Evolutionary conservation across 2,888 invertebrate species (phyloP), one percentile per base, ranked within the genome.

Genomic region (Dasysyrphus albostriatus): DNA sequence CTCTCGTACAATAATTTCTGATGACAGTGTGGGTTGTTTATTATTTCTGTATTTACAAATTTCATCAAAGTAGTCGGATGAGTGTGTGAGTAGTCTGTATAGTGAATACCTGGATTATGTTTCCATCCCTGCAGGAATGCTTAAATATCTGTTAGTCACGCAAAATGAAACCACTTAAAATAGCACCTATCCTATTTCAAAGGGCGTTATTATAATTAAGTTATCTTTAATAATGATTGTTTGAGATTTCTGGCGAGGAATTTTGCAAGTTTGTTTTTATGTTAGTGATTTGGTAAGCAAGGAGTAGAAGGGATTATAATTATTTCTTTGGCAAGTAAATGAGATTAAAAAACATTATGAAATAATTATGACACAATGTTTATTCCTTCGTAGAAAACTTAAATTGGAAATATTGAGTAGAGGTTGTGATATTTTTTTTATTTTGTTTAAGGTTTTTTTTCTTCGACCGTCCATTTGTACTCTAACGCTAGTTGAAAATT

Each of bases 141-240:
- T 32, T 8, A 9, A 16, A 47, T 24, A 32, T 42, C 54, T 8
- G 54, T 44, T 4, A 24, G 56, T 34, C 49, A 63, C 39, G 51
- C 58, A 67, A 80, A 80, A 67, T 72, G 59, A 75, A 59, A 63
- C 75, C 72, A 84, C 74, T 84, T 72, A 67, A 72, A 75, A 49
- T 56, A 47, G 58, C 76, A 67, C 67, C 65, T 54, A 72, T 72
- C 58, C 39, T 34, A 16, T 67, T 72, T 42, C 67, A 76, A 73
- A 67, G 65, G 65, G 24, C 51, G 72, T 61, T 54, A 39, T 61
- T 76, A 59, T 80, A 84, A 80, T 84, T 80, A 72, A 76, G 80
- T 76, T 67, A 76, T 61, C 39, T 61, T 61, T 39, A 61, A 61
- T 34, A 61, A 61, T 84, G 72, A 84, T 84, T 80, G 67, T 67